Evolutionary conservation across 2,797 vertebrate genomes (phyloP).

Genomic region (Zenarchopterus dispar): DNA sequence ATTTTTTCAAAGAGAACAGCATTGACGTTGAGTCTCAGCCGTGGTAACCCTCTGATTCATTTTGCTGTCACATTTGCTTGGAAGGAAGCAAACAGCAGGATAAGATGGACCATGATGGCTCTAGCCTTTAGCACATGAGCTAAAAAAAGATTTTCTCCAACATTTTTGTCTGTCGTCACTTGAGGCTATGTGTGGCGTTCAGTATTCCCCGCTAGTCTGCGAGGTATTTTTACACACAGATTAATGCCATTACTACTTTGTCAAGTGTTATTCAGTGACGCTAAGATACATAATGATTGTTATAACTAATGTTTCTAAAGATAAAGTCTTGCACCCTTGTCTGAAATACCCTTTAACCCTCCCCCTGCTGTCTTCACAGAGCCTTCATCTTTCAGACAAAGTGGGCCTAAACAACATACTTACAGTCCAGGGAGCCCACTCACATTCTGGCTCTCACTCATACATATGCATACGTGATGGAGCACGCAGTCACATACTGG

Average conservation of each 20-base stretch:
- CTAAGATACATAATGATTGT: conserved; percentile 15
- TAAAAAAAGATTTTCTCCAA: conserved; percentile 73
- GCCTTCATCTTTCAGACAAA: conserved; percentile 36
- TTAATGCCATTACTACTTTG: conserved; percentile 53
- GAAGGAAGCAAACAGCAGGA: conserved; percentile 41
- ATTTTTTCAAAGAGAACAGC: conserved; percentile 29
- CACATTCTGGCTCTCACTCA: conserved; percentile 62
- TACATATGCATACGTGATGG: conserved; percentile 61
- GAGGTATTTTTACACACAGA: conserved; percentile 55
- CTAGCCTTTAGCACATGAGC: conserved; percentile 64
- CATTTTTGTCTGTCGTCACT: conserved; percentile 52
- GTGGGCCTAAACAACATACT: conserved; percentile 20
- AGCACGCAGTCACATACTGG: conserved; percentile 49
- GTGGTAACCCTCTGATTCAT: conserved; percentile 20
- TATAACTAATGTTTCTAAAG: conserved; percentile 52
- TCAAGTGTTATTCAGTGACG: conserved; percentile 49
- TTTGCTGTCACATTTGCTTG: conserved; percentile 44
- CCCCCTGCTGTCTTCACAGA: conserved; percentile 8
- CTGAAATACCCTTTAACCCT: conserved; percentile 31
- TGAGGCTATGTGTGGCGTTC: conserved; percentile 50
- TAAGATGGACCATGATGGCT: conserved; percentile 55
- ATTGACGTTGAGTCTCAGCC: conserved; percentile 7
- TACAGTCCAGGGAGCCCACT: conserved; percentile 61
- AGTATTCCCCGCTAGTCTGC: conserved; percentile 45
- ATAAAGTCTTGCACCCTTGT: conserved; percentile 40